Base-by-base conservation (phyloP, 1,140 invertebrate genomes). In the Cheumatopsyche charites region DNA sequence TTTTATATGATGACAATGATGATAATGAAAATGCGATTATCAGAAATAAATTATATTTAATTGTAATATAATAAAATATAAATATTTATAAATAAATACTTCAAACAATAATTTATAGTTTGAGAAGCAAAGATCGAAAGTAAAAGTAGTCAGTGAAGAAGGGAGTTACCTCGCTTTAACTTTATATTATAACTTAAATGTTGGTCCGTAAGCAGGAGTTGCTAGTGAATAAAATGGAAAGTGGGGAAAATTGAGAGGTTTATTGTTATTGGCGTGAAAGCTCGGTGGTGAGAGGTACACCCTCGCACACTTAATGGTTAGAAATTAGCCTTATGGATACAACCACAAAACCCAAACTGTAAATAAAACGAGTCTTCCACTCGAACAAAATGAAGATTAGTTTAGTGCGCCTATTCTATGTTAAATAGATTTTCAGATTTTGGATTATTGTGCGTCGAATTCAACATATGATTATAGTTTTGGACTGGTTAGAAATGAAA, bases 221-320 rank as follows among this genome's bases (percentile, higher is more conserved):
- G 67, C 65, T 73, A 67, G 67, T 61, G 23, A 68, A 73, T 58
- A 73, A 73, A 73, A 70, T 73, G 72, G 62, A 73, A 69, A 55
- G 58, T 69, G 72, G 72, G 67, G 72, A 65, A 55, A 73, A 63
- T 70, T 73, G 72, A 73, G 67, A 65, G 67, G 26, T 69, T 73
- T 69, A 73, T 73, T 68, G 66, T 68, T 68, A 68, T 68, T 68
- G 66, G 66, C 41, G 66, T 68, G 47, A 47, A 68, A 68, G 66
- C 66, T 47, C 55, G 36, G 47, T 41, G 49, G 55, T 47, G 66
- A 55, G 43, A 47, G 4, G 17, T 26, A 41, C 47, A n/a, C 26
- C n/a, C n/a, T n/a, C 29, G 3, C 29, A 4, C 17, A 55, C 45
- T 55, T 68, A 68, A 68, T 68, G 66, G 47, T 41, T 41, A 68